These are phyloP conservation scores for Epizoanthus fatuus DNA, from an alignment of 92 coral and sea anemone species.

Conservation along the genomic window DNA sequence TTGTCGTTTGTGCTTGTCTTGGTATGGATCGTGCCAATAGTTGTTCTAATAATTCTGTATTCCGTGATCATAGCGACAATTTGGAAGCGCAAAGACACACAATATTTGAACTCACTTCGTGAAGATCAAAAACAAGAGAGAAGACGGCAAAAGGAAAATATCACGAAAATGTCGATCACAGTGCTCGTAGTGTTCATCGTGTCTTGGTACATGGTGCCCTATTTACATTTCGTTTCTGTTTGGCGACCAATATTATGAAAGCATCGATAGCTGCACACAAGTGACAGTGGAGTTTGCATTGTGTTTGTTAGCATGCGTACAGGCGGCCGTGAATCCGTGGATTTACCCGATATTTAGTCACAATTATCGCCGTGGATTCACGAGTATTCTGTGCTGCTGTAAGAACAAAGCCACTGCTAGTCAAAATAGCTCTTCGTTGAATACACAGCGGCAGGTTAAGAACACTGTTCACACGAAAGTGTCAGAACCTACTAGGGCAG, in stretches of 20 bases:
- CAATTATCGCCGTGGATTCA: neutral
- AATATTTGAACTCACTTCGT: neutral
- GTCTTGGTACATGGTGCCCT: conserved; percentile 16
- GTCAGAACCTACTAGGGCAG: no score
- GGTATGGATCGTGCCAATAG: neutral
- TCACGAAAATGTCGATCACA: neutral
- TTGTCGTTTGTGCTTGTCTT: neutral
- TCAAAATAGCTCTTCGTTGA: neutral
- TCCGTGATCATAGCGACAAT: neutral
- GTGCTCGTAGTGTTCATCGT: neutral
- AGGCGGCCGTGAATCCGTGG: neutral
- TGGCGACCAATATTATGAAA: neutral
- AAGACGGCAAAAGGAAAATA: neutral
- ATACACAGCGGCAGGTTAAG: neutral
- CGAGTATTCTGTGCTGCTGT: neutral
- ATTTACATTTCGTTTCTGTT: neutral
- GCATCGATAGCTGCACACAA: neutral
- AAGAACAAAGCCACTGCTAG: neutral
- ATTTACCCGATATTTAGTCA: conserved; percentile 7
- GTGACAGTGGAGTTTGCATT: neutral
- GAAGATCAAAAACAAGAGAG: neutral
- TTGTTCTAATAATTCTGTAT: neutral
- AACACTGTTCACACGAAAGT: neutral
- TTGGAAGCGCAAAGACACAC: neutral
- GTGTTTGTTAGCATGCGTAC: neutral